Conservation (phyloP, 2,113 vertebrate genomes). For the Cryptomyrus ogoouensis region DNA sequence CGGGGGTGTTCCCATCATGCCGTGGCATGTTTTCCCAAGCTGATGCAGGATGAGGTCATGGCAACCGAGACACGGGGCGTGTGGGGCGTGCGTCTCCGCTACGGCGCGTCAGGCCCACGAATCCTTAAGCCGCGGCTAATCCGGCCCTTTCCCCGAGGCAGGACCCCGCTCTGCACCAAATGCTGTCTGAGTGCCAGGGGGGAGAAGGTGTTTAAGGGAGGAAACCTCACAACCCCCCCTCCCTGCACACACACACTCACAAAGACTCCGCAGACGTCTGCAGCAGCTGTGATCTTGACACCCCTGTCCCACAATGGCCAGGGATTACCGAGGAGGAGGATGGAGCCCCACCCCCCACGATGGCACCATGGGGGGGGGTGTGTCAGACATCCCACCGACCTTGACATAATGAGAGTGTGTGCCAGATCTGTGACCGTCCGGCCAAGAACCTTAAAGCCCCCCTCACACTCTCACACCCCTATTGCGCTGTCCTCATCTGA, state of each 20-base stretch:
- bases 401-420: neutral
- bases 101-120: slow-evolving; percentile 44
- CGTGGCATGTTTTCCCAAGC: neutral
- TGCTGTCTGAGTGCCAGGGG: slow-evolving; percentile 21
- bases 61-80: neutral
- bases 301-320: neutral
- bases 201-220: slow-evolving; percentile 21
- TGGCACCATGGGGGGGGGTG: neutral
- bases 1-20: neutral
- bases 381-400: neutral
- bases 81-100: slow-evolving; percentile 48
- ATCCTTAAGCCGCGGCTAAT: slow-evolving; percentile 59
- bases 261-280: slow-evolving; percentile 30
- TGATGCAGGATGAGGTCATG: neutral
- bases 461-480: neutral
- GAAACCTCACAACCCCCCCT: slow-evolving; percentile 7
- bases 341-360: neutral
- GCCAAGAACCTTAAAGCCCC: neutral
- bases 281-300: slow-evolving; percentile 52
- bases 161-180: slow-evolving; percentile 32
- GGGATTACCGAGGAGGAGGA: neutral
- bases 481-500: neutral
- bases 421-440: slow-evolving; percentile 9
- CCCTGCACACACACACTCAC: slow-evolving; percentile 46
- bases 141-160: slow-evolving; percentile 50